Evolutionary conservation across 2,113 vertebrate species (phyloP), one percentile per base, ranked within the genome.

Genomic region (Cyanoliseus patagonus): DNA sequence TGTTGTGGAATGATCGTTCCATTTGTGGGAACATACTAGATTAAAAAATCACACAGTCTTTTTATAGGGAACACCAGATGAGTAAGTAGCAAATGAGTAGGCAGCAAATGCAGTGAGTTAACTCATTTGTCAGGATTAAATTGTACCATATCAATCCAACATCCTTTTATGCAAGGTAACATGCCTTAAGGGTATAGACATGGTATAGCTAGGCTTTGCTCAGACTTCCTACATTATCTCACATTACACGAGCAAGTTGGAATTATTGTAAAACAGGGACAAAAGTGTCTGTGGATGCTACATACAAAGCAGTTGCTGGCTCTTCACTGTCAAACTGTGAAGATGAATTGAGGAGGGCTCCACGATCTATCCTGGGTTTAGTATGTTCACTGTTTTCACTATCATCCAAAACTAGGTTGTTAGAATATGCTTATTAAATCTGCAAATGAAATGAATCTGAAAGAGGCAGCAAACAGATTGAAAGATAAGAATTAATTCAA

Each of bases 61-160:
- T 96, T 88, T 81, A 35, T 47, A 75, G 47, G 33, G 18, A 83
- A 42, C 62, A 82, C 69, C 78, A 89, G 83, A 91, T 82, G 69
- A 94, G 57, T 57, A 84, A 95, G 86, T 42, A 94, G 52, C 49
- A 75, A 83, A 83, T 79, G 55, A 95, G 73, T 80, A 95, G 83
- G 73, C 73, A 80, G 67, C 20, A 95, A 83, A 90, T 78, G 69
- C 74, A 92, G 84, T 62, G 77, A 94, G 73, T 94, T 92, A 96
- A 89, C 67, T 92, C 66, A 84, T 97, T 95, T 95, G 81, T 95
- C 91, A 91, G 66, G 47, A 87, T 94, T 89, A 82, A 92, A 92
- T 94, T 67, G 61, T 73, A 91, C 69, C 86, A 94, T 62, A 95
- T 94, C 89, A 95, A 87, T 91, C 77, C 39, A 81, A 92, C 84